A percentile compares a stretch with the other conserved stretches of the same genome.
Evolutionary conservation across 2,888 invertebrate species (phyloP).

Genomic region (Caenorhabditis becei): DNA sequence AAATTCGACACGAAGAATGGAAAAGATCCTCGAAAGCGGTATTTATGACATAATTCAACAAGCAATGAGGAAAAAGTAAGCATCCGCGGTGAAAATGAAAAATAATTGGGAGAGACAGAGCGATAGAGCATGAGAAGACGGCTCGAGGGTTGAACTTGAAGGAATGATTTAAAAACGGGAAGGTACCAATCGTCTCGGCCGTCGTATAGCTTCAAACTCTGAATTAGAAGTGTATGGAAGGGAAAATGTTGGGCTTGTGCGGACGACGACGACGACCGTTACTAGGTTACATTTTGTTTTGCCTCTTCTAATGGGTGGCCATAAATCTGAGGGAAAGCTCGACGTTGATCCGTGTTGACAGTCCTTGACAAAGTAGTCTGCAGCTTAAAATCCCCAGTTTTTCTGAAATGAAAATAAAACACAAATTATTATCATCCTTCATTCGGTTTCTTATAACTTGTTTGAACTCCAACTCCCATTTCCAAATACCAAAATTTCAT

Average conservation of each 20-base stretch:
- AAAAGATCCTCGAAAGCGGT: too few relatives aligned
- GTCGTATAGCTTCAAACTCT: neutral
- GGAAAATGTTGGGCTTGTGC: neutral
- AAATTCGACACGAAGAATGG: too few relatives aligned
- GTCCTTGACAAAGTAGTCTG: neutral
- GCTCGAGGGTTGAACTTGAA: conserved; percentile 25
- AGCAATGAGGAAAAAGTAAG: conserved; percentile 28
- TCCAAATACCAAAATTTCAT: conserved; percentile 1
- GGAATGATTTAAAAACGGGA: conserved; percentile 36
- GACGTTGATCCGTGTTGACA: neutral
- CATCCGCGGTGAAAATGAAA: conserved; percentile 29
- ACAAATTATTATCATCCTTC: too few relatives aligned
- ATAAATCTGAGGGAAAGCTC: neutral
- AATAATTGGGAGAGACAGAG: conserved; percentile 41
- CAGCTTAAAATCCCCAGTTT: too few relatives aligned
- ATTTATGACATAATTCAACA: neutral
- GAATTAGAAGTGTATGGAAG: conserved; percentile 15
- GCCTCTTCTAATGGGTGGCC: neutral
- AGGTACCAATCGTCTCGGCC: conserved; percentile 21
- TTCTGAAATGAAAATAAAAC: too few relatives aligned
- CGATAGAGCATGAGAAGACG: conserved; percentile 33
- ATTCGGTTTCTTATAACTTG: too few relatives aligned
- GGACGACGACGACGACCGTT: conserved; percentile 15
- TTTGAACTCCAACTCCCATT: too few relatives aligned
- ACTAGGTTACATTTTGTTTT: conserved; percentile 35